Evolutionary conservation across 2,113 vertebrate genomes (phyloP).

Genomic region (Symphodus melops): DNA sequence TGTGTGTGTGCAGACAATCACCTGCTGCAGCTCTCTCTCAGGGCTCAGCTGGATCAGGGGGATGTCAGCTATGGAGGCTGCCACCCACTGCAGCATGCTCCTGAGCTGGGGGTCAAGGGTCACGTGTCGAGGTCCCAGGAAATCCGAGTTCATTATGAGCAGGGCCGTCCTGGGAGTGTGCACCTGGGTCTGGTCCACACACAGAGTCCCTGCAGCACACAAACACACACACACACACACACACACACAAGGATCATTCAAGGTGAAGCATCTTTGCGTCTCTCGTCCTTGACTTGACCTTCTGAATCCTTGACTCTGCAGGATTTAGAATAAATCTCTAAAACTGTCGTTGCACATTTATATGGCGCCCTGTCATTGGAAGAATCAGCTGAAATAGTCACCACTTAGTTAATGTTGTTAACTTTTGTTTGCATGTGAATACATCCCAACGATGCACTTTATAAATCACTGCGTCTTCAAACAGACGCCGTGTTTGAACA

Average conservation of each 20-base stretch:
- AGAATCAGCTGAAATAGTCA: no score
- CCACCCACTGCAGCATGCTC: constrained; percentile 91
- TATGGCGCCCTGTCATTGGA: no score
- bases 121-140: constrained; percentile 82
- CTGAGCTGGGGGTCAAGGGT: constrained; percentile 88
- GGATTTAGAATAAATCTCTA: no score
- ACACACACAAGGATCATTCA: neutral
- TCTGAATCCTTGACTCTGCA: no score
- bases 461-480: no score
- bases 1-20: constrained; percentile 69
- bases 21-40: constrained; percentile 87
- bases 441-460: no score
- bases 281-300: neutral
- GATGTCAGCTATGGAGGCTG: constrained; percentile 90
- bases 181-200: constrained; percentile 69
- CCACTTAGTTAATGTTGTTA: no score
- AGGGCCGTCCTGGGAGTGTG: constrained; percentile 75
- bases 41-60: constrained; percentile 86
- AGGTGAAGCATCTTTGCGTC: neutral
- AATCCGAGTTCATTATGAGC: constrained; percentile 86
- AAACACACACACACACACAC: neutral
- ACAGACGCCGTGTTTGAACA: no score
- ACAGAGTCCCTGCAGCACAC: constrained; percentile 79
- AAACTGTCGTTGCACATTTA: no score
- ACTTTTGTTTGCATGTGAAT: no score